Percentiles rank a stretch among this genome's conserved stretches.
phyloP scores from a whole-genome alignment of 2,888 invertebrate species.

The Teleogryllus oceanicus region DNA sequence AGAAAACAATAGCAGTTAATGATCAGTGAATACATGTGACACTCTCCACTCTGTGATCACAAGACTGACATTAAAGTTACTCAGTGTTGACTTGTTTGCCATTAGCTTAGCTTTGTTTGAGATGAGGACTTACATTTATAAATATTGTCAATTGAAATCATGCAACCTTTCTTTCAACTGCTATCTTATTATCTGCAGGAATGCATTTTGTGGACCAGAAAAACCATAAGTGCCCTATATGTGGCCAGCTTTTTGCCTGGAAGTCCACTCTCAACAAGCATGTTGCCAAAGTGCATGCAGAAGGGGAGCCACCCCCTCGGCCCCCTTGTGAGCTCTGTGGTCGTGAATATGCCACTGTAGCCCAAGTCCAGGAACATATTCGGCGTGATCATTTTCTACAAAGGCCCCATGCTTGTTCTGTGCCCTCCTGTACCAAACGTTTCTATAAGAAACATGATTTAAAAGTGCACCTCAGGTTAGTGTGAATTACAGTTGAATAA shows the following conservation, averaged over 20 bases:
- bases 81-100: too few relatives aligned
- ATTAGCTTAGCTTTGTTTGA: too few relatives aligned
- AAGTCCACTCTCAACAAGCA: slow-evolving; percentile 48
- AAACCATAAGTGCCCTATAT: slow-evolving; percentile 45
- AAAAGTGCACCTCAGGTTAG: slow-evolving; percentile 44
- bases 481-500: not conserved
- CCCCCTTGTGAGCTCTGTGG: slow-evolving; percentile 46
- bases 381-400: slow-evolving; percentile 47
- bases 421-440: slow-evolving; percentile 44
- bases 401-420: slow-evolving; percentile 44
- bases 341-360: slow-evolving; percentile 43
- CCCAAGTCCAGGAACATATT: slow-evolving; percentile 48
- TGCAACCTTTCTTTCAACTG: not conserved
- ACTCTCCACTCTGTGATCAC: too few relatives aligned
- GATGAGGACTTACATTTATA: not conserved
- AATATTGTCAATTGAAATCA: not conserved
- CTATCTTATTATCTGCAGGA: slow-evolving; percentile 38
- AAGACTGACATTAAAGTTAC: too few relatives aligned
- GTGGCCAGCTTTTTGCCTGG: slow-evolving; percentile 47
- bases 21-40: not conserved
- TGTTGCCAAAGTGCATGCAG: slow-evolving; percentile 43
- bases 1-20: not conserved
- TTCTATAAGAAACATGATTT: slow-evolving; percentile 49
- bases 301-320: slow-evolving; percentile 41
- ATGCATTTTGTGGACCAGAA: slow-evolving; percentile 46